Evolutionary conservation across 2,888 invertebrate genomes (phyloP), one percentile per base, ranked within the genome.

Genomic region (Ptychoptera albimana): DNA sequence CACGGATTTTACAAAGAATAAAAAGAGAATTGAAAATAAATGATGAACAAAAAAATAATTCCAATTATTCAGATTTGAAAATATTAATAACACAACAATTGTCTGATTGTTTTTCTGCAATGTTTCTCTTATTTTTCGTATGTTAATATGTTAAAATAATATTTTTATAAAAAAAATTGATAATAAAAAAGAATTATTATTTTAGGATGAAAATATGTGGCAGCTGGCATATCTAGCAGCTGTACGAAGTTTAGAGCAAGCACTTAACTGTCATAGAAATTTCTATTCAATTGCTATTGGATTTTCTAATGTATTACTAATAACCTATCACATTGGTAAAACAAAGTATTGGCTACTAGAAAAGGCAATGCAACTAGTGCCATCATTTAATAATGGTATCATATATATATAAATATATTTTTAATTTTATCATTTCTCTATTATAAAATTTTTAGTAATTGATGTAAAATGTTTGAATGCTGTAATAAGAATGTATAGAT

Each of bases 151-250:
- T n/a, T n/a, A n/a, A n/a, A n/a, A n/a, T n/a, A n/a, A n/a, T n/a
- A n/a, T n/a, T n/a, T n/a, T n/a, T n/a, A n/a, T n/a, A n/a, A n/a
- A n/a, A n/a, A n/a, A n/a, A n/a, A 11, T n/a, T 34, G 15, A 9
- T 15, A 35, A 13, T 38, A 1, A 42, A 11, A 31, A 41, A 4
- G 37, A 12, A 12, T 12, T 32, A 8, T 29, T 42, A 13, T 34
- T 38, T 10, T 37, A 36, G 11, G n/a, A 39, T 11, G 2, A 7
- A 12, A 34, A 43, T 6, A 11, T 37, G 11, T 39, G 7, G 11
- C 12, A 42, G 1, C 13, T 45, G 12, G 44, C 47, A 23, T 42
- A 39, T 36, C 13, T 47, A 15, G 45, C 47, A n/a, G 47, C 47
- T 30, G 31, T 42, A n/a, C 34, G 37, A 39, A 13, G 40, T 9